Conservation (phyloP, 2,888 invertebrate genomes). For the Ellobium chinense region DNA sequence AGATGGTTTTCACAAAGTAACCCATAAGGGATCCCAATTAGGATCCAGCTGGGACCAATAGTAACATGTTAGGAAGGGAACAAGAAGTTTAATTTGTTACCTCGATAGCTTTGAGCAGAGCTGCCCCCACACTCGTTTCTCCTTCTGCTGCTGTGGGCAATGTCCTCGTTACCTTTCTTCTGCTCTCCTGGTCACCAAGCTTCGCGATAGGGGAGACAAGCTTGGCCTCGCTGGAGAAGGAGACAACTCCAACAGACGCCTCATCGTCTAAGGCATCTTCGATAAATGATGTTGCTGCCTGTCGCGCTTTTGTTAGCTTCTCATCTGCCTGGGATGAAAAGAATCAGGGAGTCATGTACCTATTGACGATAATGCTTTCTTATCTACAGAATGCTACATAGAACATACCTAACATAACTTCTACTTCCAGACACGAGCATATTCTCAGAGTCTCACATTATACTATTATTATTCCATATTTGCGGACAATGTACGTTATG, state of each 20-base stretch:
- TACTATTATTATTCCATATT: too few species aligned
- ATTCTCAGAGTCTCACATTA: too few species aligned
- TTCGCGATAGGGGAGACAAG: constrained; percentile 33
- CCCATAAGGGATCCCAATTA: too few species aligned
- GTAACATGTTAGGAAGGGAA: too few species aligned
- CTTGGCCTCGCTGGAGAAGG: constrained; percentile 38
- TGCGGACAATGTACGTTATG: too few species aligned
- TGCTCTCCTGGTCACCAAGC: constrained; percentile 19
- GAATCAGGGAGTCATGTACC: background rate
- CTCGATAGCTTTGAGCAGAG: constrained; percentile 42
- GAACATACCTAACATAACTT: background rate
- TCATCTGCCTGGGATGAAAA: constrained; percentile 39
- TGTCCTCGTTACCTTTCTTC: constrained; percentile 15
- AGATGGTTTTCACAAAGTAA: too few species aligned
- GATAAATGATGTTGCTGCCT: constrained; percentile 53
- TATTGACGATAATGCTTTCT: too few species aligned
- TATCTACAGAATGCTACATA: too few species aligned
- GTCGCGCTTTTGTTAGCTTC: constrained; percentile 47
- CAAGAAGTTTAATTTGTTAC: too few species aligned
- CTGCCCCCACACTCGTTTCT: constrained; percentile 44
- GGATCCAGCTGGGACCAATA: too few species aligned
- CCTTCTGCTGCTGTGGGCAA: constrained; percentile 40
- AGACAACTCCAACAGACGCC: constrained; percentile 41
- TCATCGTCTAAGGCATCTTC: constrained; percentile 44
- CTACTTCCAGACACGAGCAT: too few species aligned